Evolutionary conservation across 2,888 invertebrate genomes (phyloP), one percentile per base, ranked within the genome.

Genomic region (Steinernema hermaphroditum): DNA sequence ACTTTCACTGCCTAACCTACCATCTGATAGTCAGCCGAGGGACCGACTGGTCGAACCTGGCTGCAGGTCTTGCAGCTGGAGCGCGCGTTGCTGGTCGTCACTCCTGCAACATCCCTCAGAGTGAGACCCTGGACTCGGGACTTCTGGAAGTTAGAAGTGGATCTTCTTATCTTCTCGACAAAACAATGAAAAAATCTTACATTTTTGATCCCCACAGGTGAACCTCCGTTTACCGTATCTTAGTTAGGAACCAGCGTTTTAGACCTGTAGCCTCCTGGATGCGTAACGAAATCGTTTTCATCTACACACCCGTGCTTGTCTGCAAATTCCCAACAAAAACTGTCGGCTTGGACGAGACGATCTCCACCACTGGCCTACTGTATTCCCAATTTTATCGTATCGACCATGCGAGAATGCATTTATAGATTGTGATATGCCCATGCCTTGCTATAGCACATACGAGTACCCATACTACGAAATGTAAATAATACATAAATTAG

Each of bases 291-390:
- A 81, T 86, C 69, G 77, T 88, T 27, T 89, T 89, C 83, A 86
- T 86, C 41, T 88, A 88, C 76, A 88, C 88, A 70, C 89, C 89
- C 1, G 88, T 88, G 6, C 83, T 89, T 46, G 88, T 89, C 19
- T 89, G 89, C 80, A 87, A 86, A 75, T 78, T 87, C 34, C 88
- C 89, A 1, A 76, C 86, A 44, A 88, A 88, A 78, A 89, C 89
- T 16, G 88, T 89, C 12, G 89, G 89, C 46, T 77, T 89, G n/a
- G 88, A 88, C 22, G 89, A 89, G 80, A 87, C 88, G 22, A 88
- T 89, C 68, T 88, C 88, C 16, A 85, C 88, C 4, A 88, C 88
- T 14, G 88, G 88, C 16, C 82, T 89, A 2, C 83, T 88, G 81
- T 88, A 87, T 80, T 88, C 88, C 4, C 85, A 87, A 74, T 86